phyloP scores from a whole-genome alignment of 2,888 invertebrate genomes.

The Stratiomys singularior region DNA sequence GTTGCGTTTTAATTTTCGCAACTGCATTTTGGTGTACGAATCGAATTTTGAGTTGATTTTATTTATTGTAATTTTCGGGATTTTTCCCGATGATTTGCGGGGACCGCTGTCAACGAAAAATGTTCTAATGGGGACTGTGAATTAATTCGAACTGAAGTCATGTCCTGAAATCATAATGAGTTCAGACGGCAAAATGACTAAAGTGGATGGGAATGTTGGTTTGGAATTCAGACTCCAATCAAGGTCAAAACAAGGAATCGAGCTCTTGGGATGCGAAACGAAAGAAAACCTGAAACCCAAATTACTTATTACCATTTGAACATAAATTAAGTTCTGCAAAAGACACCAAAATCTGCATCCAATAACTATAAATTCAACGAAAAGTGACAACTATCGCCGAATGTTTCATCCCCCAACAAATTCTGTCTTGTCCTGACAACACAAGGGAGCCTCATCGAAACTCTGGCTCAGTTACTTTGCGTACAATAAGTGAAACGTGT shows the following conservation, averaged over 20 bases:
- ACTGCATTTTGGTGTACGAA: conserved; percentile 2
- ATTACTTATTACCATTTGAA: too few relatives aligned
- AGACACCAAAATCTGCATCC: too few relatives aligned
- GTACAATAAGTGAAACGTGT: conserved; percentile 55
- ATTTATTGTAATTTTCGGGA: conserved; percentile 1
- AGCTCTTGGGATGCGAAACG: too few relatives aligned
- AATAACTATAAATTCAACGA: too few relatives aligned
- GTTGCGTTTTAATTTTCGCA: conserved; percentile 1
- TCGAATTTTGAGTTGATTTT: conserved; percentile 11
- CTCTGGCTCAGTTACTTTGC: conserved; percentile 11
- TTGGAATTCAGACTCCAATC: too few relatives aligned
- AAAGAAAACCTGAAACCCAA: too few relatives aligned
- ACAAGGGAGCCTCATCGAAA: background rate
- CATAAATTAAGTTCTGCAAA: too few relatives aligned
- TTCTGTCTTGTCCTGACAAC: background rate
- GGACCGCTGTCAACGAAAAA: background rate
- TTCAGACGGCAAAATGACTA: too few relatives aligned
- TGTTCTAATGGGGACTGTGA: background rate
- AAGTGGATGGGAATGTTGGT: too few relatives aligned
- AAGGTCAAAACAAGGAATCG: too few relatives aligned
- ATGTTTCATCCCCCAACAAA: background rate
- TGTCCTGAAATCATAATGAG: background rate
- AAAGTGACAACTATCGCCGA: background rate
- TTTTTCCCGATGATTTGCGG: background rate
- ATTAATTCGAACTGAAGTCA: conserved; percentile 19